A percentile compares a stretch with the other conserved stretches of the same genome.
phyloP scores from a whole-genome alignment of 2,888 invertebrate genomes.

The Yponomeuta malinellus region DNA sequence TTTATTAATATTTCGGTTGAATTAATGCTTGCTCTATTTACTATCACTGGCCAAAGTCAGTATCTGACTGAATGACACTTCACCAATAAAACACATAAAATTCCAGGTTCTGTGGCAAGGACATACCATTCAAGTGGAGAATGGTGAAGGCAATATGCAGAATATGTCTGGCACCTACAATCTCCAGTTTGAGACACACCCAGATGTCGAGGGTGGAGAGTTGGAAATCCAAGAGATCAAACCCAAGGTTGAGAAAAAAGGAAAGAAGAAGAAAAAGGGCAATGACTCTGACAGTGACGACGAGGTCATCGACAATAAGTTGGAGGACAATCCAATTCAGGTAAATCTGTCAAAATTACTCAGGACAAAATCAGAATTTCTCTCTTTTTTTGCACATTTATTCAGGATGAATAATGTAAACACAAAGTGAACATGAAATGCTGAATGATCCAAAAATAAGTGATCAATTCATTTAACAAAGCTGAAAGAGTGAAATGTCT shows the following conservation, averaged over 20 bases:
- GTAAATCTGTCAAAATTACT: conserved; percentile 32
- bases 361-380: neutral
- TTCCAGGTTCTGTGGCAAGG: conserved; percentile 80
- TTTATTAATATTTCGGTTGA: too few species aligned
- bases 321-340: conserved; percentile 81
- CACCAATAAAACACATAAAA: neutral
- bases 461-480: too few species aligned
- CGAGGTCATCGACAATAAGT: conserved; percentile 77
- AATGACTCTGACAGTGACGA: conserved; percentile 60
- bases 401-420: neutral
- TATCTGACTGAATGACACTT: neutral
- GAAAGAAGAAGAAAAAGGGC: conserved; percentile 72
- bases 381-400: conserved; percentile 2
- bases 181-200: conserved; percentile 53
- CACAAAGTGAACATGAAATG: neutral
- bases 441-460: neutral
- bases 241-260: conserved; percentile 65
- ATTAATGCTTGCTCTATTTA: neutral
- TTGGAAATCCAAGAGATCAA: conserved; percentile 61
- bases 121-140: conserved; percentile 78
- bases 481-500: too few species aligned
- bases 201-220: conserved; percentile 47
- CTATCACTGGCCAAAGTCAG: neutral
- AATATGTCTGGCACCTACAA: conserved; percentile 51
- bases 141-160: conserved; percentile 60